Evolutionary conservation across 2,113 vertebrate genomes (phyloP), one percentile per base, ranked within the genome.

Genomic region (Istiophorus platypterus): DNA sequence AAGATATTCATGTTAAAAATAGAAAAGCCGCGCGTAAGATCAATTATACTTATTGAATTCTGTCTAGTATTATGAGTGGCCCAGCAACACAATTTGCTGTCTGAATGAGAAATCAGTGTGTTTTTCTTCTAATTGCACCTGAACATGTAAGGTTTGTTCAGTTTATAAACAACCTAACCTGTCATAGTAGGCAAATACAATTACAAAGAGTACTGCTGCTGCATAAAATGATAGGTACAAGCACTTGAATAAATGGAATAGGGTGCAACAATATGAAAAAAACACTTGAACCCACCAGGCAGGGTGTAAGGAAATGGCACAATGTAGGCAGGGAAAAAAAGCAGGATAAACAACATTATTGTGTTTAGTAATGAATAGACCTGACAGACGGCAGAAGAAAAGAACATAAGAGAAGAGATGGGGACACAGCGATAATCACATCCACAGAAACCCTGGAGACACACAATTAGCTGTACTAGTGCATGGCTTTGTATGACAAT

Each of bases 331-430:
- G n/a, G n/a, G n/a, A n/a, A n/a, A n/a, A n/a, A n/a, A n/a, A 59
- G 37, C 1, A 1, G 27, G 31, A 42, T 27, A 24, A 11, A 56
- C 51, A 51, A 47, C 29, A 56, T 20, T 56, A 65, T 3, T 58
- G 47, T 41, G 52, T 56, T 7, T n/a, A 15, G 72, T 68, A 31
- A 81, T 76, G 65, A 82, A 87, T 72, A 78, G 34, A 70, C 47
- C 52, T 80, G 58, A 45, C 65, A 81, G 17, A 75, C 6, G 27
- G 27, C 8, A 27, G 42, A 68, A 62, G 57, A 67, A 62, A 65
- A 74, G 11, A 22, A 31, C 20, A 27, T 5, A 41, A 51, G 4
- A 7, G 26, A 75, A 39, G 49, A 18, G 24, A 61, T 24, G 20
- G 34, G 59, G 45, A 72, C 69, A 22, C 0, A 18, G 7, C 49